These are phyloP conservation scores for Onychomys leucogaster DNA, from an alignment of 2,797 vertebrate species.

Conservation along the genomic window DNA sequence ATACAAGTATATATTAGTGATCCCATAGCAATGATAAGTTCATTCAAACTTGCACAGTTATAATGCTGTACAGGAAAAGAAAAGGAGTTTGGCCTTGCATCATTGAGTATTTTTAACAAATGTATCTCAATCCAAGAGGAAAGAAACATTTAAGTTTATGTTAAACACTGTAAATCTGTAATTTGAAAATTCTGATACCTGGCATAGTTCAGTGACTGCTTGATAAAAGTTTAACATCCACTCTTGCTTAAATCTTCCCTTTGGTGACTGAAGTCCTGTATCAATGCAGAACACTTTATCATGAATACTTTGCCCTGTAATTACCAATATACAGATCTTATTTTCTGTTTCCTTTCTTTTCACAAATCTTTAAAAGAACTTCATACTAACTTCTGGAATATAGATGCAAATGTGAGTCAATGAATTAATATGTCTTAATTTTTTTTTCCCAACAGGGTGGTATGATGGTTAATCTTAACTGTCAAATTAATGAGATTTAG, in stretches of 20 bases:
- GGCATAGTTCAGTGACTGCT: slow-evolving; percentile 5
- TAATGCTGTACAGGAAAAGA: neutral
- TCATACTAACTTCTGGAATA: neutral
- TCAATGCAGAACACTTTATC: neutral
- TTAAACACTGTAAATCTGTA: slow-evolving; percentile 24
- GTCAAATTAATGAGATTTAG: neutral
- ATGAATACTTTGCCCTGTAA: neutral
- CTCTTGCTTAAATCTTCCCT: neutral
- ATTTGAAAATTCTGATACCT: neutral
- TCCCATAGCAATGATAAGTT: neutral
- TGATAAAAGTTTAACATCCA: neutral
- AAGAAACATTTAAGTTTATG: neutral
- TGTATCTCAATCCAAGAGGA: neutral
- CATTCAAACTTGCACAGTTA: neutral
- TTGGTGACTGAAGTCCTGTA: neutral
- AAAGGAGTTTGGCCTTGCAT: neutral
- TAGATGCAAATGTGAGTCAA: neutral
- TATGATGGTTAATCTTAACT: neutral
- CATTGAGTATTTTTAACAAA: slow-evolving; percentile 1
- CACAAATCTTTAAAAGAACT: slow-evolving; percentile 16
- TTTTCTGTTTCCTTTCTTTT: slow-evolving; percentile 17
- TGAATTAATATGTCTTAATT: slow-evolving; percentile 11
- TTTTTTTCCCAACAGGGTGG: neutral
- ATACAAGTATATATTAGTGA: neutral
- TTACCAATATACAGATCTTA: neutral